Percentiles rank a stretch among this genome's conserved stretches.
Evolutionary conservation across 2,888 invertebrate genomes (phyloP).

Genomic region (Bruchidius siliquastri): DNA sequence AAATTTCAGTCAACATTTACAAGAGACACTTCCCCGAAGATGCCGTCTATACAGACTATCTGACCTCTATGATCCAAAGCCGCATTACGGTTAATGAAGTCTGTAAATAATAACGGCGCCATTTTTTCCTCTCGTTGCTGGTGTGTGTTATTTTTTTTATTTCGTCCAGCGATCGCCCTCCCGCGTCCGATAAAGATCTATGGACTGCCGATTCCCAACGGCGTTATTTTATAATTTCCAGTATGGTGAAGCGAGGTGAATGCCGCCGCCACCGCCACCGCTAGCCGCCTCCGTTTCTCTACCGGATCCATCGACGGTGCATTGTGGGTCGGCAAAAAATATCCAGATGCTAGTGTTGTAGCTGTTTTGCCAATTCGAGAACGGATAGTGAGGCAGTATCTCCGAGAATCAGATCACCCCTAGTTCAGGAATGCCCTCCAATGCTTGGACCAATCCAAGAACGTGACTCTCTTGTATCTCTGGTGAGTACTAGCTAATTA

Average conservation of each 20-base stretch:
- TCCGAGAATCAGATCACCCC: no score
- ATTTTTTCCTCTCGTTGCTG: slow-evolving; percentile 24
- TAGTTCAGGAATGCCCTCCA: no score
- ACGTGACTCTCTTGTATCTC: no score
- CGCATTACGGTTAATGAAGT: slow-evolving; percentile 42
- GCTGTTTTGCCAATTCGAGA: no score
- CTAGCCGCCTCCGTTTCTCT: background rate
- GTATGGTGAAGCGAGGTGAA: background rate
- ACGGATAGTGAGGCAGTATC: no score
- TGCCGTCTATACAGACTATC: background rate
- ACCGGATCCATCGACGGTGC: background rate
- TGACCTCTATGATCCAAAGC: slow-evolving; percentile 15
- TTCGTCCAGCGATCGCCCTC: slow-evolving; percentile 16
- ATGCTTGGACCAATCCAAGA: no score
- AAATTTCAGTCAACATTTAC: no score
- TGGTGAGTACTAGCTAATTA: no score
- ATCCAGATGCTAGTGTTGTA: background rate
- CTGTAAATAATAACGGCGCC: slow-evolving; percentile 38
- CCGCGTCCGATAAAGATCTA: slow-evolving; percentile 17
- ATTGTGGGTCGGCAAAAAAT: background rate
- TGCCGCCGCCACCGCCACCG: background rate
- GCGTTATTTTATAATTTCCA: slow-evolving; percentile 17
- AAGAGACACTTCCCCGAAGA: no score
- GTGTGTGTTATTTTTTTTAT: background rate
- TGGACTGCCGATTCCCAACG: slow-evolving; percentile 15